phyloP scores from a whole-genome alignment of 2,797 vertebrate species.

The Hemibagrus guttatus region DNA sequence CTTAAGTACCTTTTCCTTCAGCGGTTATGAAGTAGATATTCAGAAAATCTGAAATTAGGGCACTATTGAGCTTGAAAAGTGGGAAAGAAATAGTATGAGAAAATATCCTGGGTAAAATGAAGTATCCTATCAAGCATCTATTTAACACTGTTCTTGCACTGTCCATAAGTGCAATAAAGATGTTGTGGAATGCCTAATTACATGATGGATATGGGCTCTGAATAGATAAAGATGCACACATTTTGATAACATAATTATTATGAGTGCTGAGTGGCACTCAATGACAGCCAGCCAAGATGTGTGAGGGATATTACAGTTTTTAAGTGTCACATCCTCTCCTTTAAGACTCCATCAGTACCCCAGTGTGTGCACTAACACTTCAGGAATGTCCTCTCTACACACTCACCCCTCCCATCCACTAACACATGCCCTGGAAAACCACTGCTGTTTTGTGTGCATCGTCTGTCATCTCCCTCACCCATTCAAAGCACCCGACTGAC shows the following conservation, averaged over 20 bases:
- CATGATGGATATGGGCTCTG: constrained; percentile 5
- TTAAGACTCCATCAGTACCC: constrained; percentile 64
- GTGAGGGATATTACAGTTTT: constrained; percentile 71
- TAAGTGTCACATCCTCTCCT: constrained; percentile 73
- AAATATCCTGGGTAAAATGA: neutral
- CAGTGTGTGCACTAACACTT: constrained; percentile 73
- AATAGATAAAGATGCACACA: constrained; percentile 4
- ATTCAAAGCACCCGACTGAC: constrained; percentile 67
- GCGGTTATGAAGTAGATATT: neutral
- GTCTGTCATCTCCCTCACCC: constrained; percentile 62
- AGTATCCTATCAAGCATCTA: neutral
- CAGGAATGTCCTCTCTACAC: constrained; percentile 67
- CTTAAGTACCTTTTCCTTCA: neutral
- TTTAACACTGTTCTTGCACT: neutral
- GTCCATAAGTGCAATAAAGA: neutral
- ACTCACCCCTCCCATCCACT: constrained; percentile 27
- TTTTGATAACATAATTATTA: constrained; percentile 35
- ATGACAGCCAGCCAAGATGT: constrained; percentile 57
- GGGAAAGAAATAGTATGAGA: neutral
- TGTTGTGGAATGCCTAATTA: neutral
- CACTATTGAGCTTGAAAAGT: neutral
- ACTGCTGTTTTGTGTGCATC: constrained; percentile 15
- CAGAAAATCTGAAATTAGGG: neutral
- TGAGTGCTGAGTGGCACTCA: constrained; percentile 39
- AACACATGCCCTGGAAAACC: constrained; percentile 60